Percentiles rank a stretch among this genome's conserved stretches.
Evolutionary conservation across 2,113 vertebrate species (phyloP).

Genomic region (Ahaetulla prasina): DNA sequence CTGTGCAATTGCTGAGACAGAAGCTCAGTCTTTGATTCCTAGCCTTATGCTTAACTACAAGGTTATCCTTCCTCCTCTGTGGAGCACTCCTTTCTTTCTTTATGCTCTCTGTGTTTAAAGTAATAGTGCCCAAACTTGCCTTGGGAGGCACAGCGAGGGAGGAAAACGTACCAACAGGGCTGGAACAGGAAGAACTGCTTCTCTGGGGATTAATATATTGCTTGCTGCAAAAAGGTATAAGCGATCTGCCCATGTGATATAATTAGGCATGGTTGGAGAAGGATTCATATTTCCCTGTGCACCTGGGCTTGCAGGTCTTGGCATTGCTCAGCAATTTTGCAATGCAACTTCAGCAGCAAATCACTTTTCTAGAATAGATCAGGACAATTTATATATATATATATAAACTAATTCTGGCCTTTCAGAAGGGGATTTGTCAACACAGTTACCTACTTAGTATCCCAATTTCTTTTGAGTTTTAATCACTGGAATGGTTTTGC

Average conservation of each 20-base stretch:
- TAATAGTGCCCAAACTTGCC: slow-evolving; percentile 53
- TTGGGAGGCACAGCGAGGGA: slow-evolving; percentile 35
- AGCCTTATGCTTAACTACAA: accelerated
- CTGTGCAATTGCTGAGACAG: neutral
- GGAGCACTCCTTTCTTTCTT: accelerated
- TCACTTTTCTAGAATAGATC: slow-evolving; percentile 45
- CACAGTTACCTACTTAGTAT: neutral
- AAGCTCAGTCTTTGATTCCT: neutral
- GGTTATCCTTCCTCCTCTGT: accelerated
- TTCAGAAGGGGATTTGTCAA: neutral
- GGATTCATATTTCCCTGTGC: slow-evolving; percentile 37
- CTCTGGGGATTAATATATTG: slow-evolving; percentile 32
- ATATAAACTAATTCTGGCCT: neutral
- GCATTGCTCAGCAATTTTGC: slow-evolving; percentile 33
- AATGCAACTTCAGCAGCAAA: slow-evolving; percentile 46
- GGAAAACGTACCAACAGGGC: slow-evolving; percentile 37
- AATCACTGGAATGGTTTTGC: neutral
- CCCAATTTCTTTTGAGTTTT: neutral
- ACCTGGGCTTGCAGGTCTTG: slow-evolving; percentile 29
- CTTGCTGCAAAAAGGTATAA: slow-evolving; percentile 27
- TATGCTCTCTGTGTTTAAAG: neutral
- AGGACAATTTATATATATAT: neutral
- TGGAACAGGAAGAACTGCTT: slow-evolving; percentile 55
- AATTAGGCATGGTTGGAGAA: slow-evolving; percentile 29
- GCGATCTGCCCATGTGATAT: slow-evolving; percentile 33